These are phyloP conservation scores for Drusus annulatus DNA, from an alignment of 1,140 invertebrate genomes.

Conservation along the genomic window DNA sequence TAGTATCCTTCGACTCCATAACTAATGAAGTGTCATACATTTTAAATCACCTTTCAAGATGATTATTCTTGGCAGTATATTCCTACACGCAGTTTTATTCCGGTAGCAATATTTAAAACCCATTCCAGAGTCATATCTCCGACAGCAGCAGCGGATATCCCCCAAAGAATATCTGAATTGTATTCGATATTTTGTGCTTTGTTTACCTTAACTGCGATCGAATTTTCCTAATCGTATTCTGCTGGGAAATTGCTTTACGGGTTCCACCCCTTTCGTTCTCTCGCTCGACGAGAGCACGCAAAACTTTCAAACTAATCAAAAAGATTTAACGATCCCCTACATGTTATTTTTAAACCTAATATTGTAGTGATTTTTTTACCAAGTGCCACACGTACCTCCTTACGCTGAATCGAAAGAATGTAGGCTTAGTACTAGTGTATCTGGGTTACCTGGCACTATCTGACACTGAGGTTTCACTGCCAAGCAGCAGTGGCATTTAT, in stretches of 20 bases:
- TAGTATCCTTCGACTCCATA: too few relatives aligned
- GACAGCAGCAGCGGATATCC: too few relatives aligned
- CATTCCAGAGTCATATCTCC: too few relatives aligned
- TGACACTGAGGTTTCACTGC: slow-evolving; percentile 20
- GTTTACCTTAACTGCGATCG: slow-evolving; percentile 29
- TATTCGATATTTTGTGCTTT: slow-evolving; percentile 21
- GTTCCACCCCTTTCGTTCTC: not conserved
- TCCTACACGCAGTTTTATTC: too few relatives aligned
- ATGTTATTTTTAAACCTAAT: not conserved
- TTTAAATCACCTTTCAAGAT: too few relatives aligned
- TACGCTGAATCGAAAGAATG: not conserved
- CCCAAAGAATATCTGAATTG: not conserved
- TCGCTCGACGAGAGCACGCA: not conserved
- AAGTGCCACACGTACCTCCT: not conserved
- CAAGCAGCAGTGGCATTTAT: not conserved
- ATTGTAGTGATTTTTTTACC: not conserved
- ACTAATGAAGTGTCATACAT: too few relatives aligned
- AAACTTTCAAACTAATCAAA: not conserved
- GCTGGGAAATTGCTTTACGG: slow-evolving; percentile 47
- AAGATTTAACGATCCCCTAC: not conserved
- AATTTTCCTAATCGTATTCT: slow-evolving; percentile 48
- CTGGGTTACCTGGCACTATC: slow-evolving; percentile 46
- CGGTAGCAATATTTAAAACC: too few relatives aligned
- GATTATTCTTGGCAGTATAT: too few relatives aligned
- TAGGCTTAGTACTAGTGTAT: slow-evolving; percentile 5